These are phyloP conservation scores for Orius laevigatus DNA, from an alignment of 1,140 invertebrate species.

Conservation along the genomic window DNA sequence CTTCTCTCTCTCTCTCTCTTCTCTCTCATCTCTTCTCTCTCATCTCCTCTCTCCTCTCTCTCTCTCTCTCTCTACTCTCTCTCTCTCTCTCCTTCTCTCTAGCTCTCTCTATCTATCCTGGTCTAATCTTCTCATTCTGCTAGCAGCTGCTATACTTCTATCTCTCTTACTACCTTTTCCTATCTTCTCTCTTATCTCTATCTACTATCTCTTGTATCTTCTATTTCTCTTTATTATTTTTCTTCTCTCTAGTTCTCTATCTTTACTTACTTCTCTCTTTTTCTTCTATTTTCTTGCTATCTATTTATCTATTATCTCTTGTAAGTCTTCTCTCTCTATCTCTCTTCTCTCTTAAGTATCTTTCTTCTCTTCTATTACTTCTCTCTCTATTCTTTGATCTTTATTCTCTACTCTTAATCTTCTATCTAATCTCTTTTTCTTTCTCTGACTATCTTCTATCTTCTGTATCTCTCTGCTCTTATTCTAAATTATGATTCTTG, in stretches of 20 bases:
- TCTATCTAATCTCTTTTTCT: too few species aligned
- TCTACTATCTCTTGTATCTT: neutral
- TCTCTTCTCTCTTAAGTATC: conserved; percentile 6
- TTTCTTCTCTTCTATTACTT: conserved; percentile 6
- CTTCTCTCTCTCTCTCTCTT: neutral
- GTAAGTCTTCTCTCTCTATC: conserved; percentile 1
- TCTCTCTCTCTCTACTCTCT: conserved; percentile 4
- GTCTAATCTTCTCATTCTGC: too few species aligned
- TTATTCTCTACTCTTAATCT: neutral
- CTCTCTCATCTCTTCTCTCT: too few species aligned
- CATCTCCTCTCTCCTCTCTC: conserved; percentile 3
- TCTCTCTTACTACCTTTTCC: neutral
- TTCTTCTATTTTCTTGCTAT: neutral
- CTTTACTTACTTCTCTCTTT: neutral
- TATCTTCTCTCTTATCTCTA: neutral
- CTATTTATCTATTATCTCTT: neutral
- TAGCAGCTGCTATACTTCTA: neutral
- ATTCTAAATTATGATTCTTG: neutral
- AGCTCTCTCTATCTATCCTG: conserved; percentile 1
- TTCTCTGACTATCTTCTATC: neutral
- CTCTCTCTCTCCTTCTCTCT: neutral
- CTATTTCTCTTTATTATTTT: too few species aligned
- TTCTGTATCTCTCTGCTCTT: neutral
- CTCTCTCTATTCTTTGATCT: neutral
- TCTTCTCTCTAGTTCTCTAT: neutral